Conservation (phyloP, 2,797 vertebrate species). For the Denticeps clupeoides region DNA sequence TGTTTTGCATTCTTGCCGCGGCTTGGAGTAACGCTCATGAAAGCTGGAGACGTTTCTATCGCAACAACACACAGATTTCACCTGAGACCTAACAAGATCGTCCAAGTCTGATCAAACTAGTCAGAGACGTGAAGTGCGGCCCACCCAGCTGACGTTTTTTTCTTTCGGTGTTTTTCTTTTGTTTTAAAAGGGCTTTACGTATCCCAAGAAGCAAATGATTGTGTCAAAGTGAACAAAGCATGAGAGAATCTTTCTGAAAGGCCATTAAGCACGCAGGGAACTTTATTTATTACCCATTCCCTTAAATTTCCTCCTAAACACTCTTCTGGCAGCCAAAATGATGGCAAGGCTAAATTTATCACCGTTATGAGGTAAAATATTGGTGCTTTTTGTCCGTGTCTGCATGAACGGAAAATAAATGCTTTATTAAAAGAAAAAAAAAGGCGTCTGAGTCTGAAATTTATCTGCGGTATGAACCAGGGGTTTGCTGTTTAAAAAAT, state of each 20-base stretch:
- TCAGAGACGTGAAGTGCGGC: conserved; percentile 6
- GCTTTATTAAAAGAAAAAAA: neutral
- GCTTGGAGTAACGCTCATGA: neutral
- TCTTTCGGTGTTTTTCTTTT: neutral
- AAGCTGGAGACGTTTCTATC: too few relatives aligned
- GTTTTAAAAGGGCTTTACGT: neutral
- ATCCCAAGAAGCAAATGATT: conserved; percentile 10
- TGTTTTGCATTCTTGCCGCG: conserved; percentile 73
- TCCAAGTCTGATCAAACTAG: too few relatives aligned
- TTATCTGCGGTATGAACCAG: conserved; percentile 45
- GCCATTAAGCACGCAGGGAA: conserved; percentile 3
- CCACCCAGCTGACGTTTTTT: neutral
- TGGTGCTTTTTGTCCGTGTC: conserved; percentile 9
- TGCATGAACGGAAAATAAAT: conserved; percentile 18
- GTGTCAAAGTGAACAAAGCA: conserved; percentile 12
- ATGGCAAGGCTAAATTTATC: conserved; percentile 23
- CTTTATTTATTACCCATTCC: conserved; percentile 19
- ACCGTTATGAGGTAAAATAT: conserved; percentile 26
- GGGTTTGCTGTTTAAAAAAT: conserved; percentile 45
- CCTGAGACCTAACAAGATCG: conserved; percentile 38
- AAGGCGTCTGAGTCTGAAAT: conserved; percentile 32
- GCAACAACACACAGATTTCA: conserved; percentile 39
- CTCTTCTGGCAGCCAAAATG: conserved; percentile 14
- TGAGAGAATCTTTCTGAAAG: conserved; percentile 1
- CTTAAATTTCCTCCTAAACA: conserved; percentile 13